These are phyloP conservation scores for Hydra vulgaris DNA, from an alignment of 30 jellyfish, hydroid and myxozoan species.

Conservation along the genomic window DNA sequence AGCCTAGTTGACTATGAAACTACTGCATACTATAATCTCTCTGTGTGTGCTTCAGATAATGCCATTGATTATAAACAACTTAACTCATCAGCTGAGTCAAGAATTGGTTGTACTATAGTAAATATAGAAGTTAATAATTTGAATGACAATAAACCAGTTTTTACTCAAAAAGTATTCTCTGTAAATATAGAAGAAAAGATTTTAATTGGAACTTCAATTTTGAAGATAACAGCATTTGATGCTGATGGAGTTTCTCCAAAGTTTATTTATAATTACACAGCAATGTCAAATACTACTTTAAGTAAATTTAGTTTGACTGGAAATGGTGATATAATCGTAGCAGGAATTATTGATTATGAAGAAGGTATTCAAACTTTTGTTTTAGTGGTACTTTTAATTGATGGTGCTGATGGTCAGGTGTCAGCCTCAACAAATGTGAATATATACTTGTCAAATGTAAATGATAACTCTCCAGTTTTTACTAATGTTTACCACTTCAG, in stretches of 20 bases:
- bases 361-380: background rate
- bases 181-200: constrained; percentile 34
- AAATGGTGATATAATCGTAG: constrained; percentile 25
- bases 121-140: constrained; percentile 35
- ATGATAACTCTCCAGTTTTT: constrained; percentile 35
- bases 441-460: constrained; percentile 20
- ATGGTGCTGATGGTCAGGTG: constrained; percentile 5
- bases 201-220: constrained; percentile 38
- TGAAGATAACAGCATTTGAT: constrained; percentile 45
- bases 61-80: constrained; percentile 26
- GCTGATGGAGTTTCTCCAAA: constrained; percentile 19
- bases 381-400: background rate
- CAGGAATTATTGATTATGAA: constrained; percentile 4
- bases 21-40: constrained; percentile 17
- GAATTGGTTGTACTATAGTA: constrained; percentile 31
- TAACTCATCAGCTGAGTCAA: constrained; percentile 6
- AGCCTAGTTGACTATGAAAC: constrained; percentile 56
- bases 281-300: background rate
- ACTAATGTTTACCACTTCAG: constrained; percentile 1
- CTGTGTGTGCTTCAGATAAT: constrained; percentile 50
- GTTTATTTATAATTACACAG: background rate
- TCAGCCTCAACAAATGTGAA: background rate
- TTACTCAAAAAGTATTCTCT: constrained; percentile 26
- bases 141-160: constrained; percentile 74
- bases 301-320: background rate